These are phyloP conservation scores for Gobio gobio DNA, from an alignment of 2,113 vertebrate genomes.

Conservation along the genomic window DNA sequence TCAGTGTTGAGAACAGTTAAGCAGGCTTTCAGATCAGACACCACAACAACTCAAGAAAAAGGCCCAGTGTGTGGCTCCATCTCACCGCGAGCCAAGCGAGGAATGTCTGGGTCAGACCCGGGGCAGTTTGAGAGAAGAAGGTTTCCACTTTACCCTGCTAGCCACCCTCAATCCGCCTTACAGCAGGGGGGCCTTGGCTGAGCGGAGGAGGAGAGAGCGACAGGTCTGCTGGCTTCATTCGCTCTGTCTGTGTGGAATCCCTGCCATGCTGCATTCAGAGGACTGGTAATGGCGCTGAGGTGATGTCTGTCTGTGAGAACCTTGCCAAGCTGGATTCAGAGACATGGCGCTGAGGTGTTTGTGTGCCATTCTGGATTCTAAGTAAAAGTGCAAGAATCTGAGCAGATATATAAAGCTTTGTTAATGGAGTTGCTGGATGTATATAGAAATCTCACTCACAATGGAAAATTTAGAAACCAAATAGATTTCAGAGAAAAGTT, in stretches of 20 bases:
- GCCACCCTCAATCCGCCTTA: conserved; percentile 44
- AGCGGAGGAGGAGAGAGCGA: conserved; percentile 42
- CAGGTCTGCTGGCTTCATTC: conserved; percentile 36
- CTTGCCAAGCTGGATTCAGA: conserved; percentile 31
- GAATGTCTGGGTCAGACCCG: conserved; percentile 34
- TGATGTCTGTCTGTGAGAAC: conserved; percentile 5
- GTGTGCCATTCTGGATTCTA: conserved; percentile 8
- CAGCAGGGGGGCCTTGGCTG: conserved; percentile 31
- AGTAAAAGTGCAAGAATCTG: not conserved
- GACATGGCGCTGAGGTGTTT: conserved; percentile 22
- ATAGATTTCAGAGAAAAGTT: not conserved
- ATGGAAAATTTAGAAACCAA: not conserved
- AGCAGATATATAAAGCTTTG: not conserved
- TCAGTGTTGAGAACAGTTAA: conserved; percentile 46
- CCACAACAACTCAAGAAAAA: conserved; percentile 41
- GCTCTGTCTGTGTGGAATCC: conserved; percentile 30
- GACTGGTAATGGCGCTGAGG: conserved; percentile 36
- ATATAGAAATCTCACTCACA: conserved; percentile 20
- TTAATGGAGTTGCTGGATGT: conserved; percentile 1
- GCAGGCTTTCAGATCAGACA: conserved; percentile 41
- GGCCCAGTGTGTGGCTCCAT: conserved; percentile 38
- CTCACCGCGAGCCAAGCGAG: conserved; percentile 12
- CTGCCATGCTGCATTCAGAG: conserved; percentile 24
- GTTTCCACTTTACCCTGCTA: conserved; percentile 35
- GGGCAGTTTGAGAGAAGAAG: conserved; percentile 35